phyloP scores from a whole-genome alignment of 2,113 vertebrate genomes.

The Meleagris gallopavo region DNA sequence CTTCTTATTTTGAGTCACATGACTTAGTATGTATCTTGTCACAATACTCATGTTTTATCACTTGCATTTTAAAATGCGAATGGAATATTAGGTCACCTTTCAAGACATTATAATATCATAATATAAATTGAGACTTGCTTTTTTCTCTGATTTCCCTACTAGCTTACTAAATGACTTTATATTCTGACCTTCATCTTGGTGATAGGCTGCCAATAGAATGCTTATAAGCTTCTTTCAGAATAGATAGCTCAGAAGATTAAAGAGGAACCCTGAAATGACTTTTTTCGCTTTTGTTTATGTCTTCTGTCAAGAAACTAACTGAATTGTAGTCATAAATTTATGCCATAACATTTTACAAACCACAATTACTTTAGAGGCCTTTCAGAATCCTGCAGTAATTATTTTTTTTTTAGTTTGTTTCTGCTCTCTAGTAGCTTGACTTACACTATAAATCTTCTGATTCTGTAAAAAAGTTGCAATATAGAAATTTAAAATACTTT shows the following conservation, averaged over 20 bases:
- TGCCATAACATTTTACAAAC: neutral
- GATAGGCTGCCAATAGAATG: neutral
- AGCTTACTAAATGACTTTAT: neutral
- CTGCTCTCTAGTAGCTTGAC: neutral
- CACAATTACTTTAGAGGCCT: neutral
- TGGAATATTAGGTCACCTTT: neutral
- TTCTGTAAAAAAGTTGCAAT: neutral
- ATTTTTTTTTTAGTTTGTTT: neutral
- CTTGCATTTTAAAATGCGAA: neutral
- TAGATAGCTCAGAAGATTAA: neutral
- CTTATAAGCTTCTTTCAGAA: neutral
- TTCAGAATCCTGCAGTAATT: neutral
- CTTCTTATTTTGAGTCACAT: neutral
- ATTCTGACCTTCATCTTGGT: neutral
- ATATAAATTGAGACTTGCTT: neutral
- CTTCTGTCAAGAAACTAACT: neutral
- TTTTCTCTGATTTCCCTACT: neutral
- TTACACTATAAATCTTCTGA: neutral
- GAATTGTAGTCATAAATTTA: neutral
- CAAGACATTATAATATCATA: neutral
- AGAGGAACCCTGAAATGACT: neutral
- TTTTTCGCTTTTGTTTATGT: neutral
- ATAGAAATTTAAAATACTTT: neutral
- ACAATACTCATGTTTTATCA: neutral
- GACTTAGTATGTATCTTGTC: neutral